These are phyloP conservation scores for Colistium nudipinnis DNA, from an alignment of 2,113 vertebrate genomes.

Conservation along the genomic window DNA sequence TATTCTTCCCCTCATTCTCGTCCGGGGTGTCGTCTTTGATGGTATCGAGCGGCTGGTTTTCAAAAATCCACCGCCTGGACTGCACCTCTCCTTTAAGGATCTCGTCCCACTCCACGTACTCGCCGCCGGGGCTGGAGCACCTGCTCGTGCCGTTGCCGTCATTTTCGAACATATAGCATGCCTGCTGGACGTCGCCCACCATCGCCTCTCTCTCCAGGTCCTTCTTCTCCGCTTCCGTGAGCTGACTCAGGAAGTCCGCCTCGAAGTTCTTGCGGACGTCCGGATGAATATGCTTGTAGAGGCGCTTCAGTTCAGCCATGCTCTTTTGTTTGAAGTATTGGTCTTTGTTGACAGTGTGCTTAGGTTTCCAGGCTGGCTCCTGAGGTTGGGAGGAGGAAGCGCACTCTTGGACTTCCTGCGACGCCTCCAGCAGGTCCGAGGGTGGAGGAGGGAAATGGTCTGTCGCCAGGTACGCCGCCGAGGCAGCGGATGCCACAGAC, in stretches of 20 bases:
- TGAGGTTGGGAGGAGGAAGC: conserved; percentile 77
- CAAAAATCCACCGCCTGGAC: conserved; percentile 88
- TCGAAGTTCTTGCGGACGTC: conserved; percentile 87
- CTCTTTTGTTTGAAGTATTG: conserved; percentile 86
- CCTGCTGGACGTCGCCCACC: conserved; percentile 82
- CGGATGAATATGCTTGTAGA: conserved; percentile 88
- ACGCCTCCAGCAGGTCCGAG: conserved; percentile 71
- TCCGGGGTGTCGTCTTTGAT: conserved; percentile 85
- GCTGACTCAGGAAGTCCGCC: conserved; percentile 83
- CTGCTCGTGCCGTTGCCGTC: conserved; percentile 75
- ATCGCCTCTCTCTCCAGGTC: conserved; percentile 69
- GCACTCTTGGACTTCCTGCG: conserved; percentile 70
- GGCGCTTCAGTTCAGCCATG: conserved; percentile 85
- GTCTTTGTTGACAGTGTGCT: conserved; percentile 75
- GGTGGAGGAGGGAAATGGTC: conserved; percentile 81
- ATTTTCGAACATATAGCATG: conserved; percentile 86
- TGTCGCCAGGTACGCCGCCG: conserved; percentile 58
- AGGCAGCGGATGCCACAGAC: conserved; percentile 60
- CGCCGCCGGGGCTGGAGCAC: conserved; percentile 82
- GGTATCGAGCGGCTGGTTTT: conserved; percentile 86
- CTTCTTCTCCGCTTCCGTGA: conserved; percentile 77
- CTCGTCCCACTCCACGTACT: conserved; percentile 86
- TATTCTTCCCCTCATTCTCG: conserved; percentile 72
- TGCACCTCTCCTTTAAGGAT: conserved; percentile 89
- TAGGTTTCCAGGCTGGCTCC: conserved; percentile 61